A percentile compares a stretch with the other conserved stretches of the same genome.
These are phyloP conservation scores for Poecilus cupreus DNA, from an alignment of 2,888 invertebrate genomes.

Conservation along the genomic window DNA sequence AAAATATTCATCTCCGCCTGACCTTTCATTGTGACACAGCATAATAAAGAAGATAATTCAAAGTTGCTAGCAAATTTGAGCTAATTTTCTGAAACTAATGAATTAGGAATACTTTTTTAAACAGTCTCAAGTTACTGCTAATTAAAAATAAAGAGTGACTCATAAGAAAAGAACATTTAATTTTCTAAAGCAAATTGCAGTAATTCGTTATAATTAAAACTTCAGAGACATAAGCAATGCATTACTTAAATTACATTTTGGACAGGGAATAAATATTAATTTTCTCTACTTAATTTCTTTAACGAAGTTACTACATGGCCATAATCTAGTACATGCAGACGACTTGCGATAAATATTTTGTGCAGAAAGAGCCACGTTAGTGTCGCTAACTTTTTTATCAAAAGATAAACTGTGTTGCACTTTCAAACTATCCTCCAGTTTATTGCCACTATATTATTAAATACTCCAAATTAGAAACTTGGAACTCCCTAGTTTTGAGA, in stretches of 20 bases:
- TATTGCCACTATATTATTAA: conserved; percentile 30
- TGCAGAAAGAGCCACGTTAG: background rate
- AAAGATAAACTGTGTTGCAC: conserved; percentile 12
- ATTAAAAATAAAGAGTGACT: conserved; percentile 53
- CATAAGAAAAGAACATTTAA: conserved; percentile 54
- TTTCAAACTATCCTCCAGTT: conserved; percentile 17
- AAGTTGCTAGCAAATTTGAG: background rate
- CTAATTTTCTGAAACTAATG: conserved; percentile 22
- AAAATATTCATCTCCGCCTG: background rate
- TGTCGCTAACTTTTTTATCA: conserved; percentile 27
- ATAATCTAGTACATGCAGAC: conserved; percentile 21
- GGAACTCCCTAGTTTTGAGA: too few relatives aligned
- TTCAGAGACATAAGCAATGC: conserved; percentile 52
- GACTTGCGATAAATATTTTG: conserved; percentile 7
- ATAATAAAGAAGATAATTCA: conserved; percentile 26
- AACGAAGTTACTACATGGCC: conserved; percentile 43
- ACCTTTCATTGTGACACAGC: conserved; percentile 1
- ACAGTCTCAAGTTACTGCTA: conserved; percentile 53
- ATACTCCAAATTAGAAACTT: conserved; percentile 18
- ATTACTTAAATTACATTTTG: conserved; percentile 57
- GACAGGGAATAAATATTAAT: conserved; percentile 56
- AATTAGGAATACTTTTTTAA: conserved; percentile 22
- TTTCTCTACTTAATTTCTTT: conserved; percentile 49
- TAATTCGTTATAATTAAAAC: conserved; percentile 58
- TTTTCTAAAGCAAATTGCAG: conserved; percentile 57